Evolutionary conservation across 2,888 invertebrate genomes (phyloP), one percentile per base, ranked within the genome.

Genomic region (Dasysyrphus tricinctus): DNA sequence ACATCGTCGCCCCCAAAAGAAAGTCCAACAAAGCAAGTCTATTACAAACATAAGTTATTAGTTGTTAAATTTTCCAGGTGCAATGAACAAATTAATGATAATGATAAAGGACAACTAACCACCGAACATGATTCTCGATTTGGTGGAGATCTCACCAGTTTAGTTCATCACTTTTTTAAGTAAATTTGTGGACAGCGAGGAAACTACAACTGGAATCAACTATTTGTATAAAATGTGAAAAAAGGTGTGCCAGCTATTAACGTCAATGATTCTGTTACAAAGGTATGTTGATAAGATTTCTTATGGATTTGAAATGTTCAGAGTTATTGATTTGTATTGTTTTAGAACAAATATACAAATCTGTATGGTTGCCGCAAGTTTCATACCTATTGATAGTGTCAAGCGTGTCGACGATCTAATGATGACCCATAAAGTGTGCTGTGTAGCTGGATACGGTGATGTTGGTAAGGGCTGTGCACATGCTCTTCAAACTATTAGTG

Each of bases 371-470:
- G 99, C 92, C 96, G 99, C 72, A 99, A 99, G 93, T 99, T 99
- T 1, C 94, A 42, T 3, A 39, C 99, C 99, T 44, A 96, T 98
- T 86, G 99, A 99, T 93, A 99, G 99, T 78, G 98, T 99, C 90
- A 99, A 99, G 93, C 95, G 99, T 88, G 99, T 99, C 70, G 99
- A 99, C 7, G 99, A 99, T 91, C 96, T 99, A 14, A 99, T 99
- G 99, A 95, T 99, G 89, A 99, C 99, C 78, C 99, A 99, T 32
- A 99, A 99, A 93, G 98, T 98, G 1, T 98, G 98, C 91, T 96
- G 98, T n/a, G 98, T 99, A 2, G 98, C 97, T 88, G 99, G 99
- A n/a, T 99, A 99, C 91, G 99, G 99, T 70, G 99, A 99, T 94
- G 99, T 99, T 14, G 99, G 99, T 88, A 99, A 99, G 93, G 99